A percentile compares a stretch with the other conserved stretches of the same genome.
Conservation (phyloP, 2,797 vertebrate genomes). For the Anomalospiza imberbis region DNA sequence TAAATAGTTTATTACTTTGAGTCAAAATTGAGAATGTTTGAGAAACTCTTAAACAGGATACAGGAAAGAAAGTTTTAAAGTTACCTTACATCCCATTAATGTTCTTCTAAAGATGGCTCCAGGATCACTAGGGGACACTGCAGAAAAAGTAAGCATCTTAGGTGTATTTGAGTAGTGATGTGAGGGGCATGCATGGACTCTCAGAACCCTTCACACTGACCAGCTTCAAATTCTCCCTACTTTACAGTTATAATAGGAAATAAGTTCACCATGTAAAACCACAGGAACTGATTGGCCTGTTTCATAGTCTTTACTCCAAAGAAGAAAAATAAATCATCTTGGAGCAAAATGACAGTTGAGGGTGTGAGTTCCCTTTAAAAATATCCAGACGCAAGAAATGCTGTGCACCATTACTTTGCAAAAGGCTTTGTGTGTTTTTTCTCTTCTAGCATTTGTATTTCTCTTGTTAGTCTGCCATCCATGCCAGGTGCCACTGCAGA, state of each 20-base stretch:
- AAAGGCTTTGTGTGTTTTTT: not conserved
- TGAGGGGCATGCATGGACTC: not conserved
- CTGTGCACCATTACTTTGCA: not conserved
- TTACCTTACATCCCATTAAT: not conserved
- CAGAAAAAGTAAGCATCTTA: not conserved
- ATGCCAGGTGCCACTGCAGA: not conserved
- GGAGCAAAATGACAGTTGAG: not conserved
- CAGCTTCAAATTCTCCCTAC: not conserved
- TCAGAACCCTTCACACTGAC: not conserved
- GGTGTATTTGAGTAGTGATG: not conserved
- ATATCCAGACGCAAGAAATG: not conserved
- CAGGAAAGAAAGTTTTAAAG: not conserved
- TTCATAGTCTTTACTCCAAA: not conserved
- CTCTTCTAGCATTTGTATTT: not conserved
- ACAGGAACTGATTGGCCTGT: not conserved
- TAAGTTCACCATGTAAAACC: not conserved
- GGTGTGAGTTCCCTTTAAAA: not conserved
- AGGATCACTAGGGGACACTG: not conserved
- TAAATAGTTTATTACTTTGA: not conserved
- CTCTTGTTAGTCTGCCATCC: not conserved
- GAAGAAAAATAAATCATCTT: not conserved
- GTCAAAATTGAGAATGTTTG: not conserved
- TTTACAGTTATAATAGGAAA: not conserved
- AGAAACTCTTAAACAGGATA: not conserved
- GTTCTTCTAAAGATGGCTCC: not conserved